phyloP scores from a whole-genome alignment of 2,888 invertebrate genomes.

The Scaeva pyrastri region DNA sequence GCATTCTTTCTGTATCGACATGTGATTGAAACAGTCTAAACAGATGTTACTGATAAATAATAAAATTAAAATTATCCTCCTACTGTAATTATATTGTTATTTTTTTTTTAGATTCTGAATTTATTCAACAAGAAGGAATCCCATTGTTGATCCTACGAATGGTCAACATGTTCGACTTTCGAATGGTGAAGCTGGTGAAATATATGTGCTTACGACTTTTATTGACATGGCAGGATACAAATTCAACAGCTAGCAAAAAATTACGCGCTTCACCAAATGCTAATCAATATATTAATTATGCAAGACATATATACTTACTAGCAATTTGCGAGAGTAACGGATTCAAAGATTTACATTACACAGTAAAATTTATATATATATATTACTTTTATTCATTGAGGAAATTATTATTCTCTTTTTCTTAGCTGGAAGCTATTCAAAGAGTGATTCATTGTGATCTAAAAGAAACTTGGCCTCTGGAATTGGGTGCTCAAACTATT shows the following conservation, averaged over 20 bases:
- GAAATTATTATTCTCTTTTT: not conserved
- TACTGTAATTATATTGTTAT: not conserved
- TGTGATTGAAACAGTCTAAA: too few relatives aligned
- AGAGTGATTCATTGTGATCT: slow-evolving; percentile 17
- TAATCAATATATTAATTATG: slow-evolving; percentile 36
- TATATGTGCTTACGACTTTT: slow-evolving; percentile 80
- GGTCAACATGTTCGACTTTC: slow-evolving; percentile 80
- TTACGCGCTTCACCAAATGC: slow-evolving; percentile 46
- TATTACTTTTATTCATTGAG: not conserved
- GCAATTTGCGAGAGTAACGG: slow-evolving; percentile 54
- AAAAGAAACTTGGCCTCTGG: slow-evolving; percentile 7
- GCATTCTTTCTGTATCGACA: too few relatives aligned
- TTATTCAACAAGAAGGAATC: slow-evolving; percentile 78
- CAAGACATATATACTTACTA: slow-evolving; percentile 52
- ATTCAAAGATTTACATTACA: slow-evolving; percentile 32
- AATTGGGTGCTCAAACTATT: slow-evolving; percentile 33
- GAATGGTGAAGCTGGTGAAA: slow-evolving; percentile 81
- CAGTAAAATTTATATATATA: slow-evolving; percentile 34
- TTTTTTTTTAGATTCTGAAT: slow-evolving; percentile 59
- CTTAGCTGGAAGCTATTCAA: slow-evolving; percentile 62
- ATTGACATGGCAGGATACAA: slow-evolving; percentile 78
- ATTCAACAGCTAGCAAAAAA: slow-evolving; percentile 25
- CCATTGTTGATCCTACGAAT: slow-evolving; percentile 80
- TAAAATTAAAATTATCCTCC: too few relatives aligned
- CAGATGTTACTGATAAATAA: too few relatives aligned